Evolutionary conservation across 2,113 vertebrate species (phyloP).

Genomic region (Tragelaphus strepsiceros): DNA sequence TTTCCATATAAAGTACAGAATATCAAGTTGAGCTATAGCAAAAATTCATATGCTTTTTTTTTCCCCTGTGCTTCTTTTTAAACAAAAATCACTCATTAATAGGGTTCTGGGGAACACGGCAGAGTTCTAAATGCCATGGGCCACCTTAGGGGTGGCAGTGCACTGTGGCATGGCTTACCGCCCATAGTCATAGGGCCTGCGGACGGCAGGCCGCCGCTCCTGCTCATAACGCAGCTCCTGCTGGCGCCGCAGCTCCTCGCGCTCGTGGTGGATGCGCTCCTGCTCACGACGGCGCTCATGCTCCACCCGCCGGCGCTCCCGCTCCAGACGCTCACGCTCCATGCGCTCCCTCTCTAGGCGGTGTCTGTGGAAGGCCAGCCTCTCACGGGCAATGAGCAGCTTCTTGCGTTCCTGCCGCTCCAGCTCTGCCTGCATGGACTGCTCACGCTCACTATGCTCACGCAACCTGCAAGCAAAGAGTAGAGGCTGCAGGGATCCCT

Average conservation of each 20-base stretch:
- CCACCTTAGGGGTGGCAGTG: rapidly evolving
- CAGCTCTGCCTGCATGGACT: slow-evolving; percentile 90
- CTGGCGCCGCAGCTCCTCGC: slow-evolving; percentile 94
- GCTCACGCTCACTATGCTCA: slow-evolving; percentile 88
- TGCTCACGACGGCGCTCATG: slow-evolving; percentile 94
- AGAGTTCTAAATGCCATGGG: not conserved
- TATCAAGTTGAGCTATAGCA: not conserved
- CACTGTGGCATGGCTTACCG: slow-evolving; percentile 77
- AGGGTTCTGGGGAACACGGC: too few species aligned
- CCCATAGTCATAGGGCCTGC: slow-evolving; percentile 92
- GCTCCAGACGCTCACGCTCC: slow-evolving; percentile 94
- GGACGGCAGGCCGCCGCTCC: slow-evolving; percentile 84
- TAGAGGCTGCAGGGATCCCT: not conserved
- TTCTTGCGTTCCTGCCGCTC: slow-evolving; percentile 91
- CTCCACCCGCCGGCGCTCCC: slow-evolving; percentile 92
- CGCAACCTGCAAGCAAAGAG: slow-evolving; percentile 58
- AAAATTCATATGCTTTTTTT: not conserved
- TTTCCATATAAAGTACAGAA: not conserved
- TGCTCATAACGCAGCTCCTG: slow-evolving; percentile 95
- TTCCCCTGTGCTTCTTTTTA: not conserved
- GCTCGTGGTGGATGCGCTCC: slow-evolving; percentile 93
- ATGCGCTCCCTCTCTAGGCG: slow-evolving; percentile 91
- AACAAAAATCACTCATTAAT: not conserved
- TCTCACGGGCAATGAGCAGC: slow-evolving; percentile 88
- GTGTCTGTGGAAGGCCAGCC: slow-evolving; percentile 91